Evolutionary conservation across 2,888 invertebrate species (phyloP), one percentile per base, ranked within the genome.

Genomic region (Thymelicus lineola): DNA sequence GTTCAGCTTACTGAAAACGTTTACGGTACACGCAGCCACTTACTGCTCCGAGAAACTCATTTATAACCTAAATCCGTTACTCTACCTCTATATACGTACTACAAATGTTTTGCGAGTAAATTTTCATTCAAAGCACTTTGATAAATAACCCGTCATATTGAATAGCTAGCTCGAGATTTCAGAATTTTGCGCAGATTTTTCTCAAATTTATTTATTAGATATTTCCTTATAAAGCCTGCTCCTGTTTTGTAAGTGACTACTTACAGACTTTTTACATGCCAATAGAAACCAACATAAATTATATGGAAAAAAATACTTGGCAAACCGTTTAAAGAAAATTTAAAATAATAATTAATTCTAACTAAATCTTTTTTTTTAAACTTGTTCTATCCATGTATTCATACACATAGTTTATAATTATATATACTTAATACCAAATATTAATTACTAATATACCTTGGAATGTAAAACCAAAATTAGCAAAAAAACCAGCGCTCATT

Each of bases 121-220:
- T 63, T 69, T 63, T 69, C 63, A 58, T 63, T 69, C 48, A 63
- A 38, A 62, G 53, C 12, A n/a, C 58, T 63, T 69, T 69, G 63
- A 69, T 63, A 69, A 69, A 69, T 62, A 69, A 50, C 69, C 69
- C 69, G 69, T 63, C 63, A 62, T 28, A 69, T 69, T 69, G 69
- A 63, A 69, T 58, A 69, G 69, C 36, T 28, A 10, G 58, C 42
- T 28, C 20, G 57, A 57, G 57, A 68, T 63, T 69, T 58, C 58
- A 63, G 57, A 57, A 28, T 63, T 69, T 63, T 38, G 35, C 63
- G 38, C 17, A 28, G 45, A 69, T 69, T 69, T 66, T 69, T 69
- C 69, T 48, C 57, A 58, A 62, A 46, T 69, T 58, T 68, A 57
- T 46, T 68, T 69, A 62, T 69, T 46, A 69, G 35, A 58, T 10